Conservation (phyloP, 2,797 vertebrate genomes). For the Falco naumanni region DNA sequence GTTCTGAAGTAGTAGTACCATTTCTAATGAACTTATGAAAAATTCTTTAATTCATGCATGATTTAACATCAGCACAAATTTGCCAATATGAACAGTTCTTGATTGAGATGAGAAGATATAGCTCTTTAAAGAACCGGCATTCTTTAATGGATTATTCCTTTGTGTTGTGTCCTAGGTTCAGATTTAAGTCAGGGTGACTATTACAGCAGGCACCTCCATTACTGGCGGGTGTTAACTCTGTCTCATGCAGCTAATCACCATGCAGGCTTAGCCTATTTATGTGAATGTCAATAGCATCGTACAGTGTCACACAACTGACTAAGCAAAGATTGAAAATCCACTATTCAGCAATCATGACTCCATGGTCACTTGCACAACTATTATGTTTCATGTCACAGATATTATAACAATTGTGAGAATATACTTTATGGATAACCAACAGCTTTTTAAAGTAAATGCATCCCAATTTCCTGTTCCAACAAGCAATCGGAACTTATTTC, state of each 20-base stretch:
- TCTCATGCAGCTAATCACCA: neutral
- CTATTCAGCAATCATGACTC: neutral
- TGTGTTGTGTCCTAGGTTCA: constrained; percentile 16
- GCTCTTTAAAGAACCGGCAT: neutral
- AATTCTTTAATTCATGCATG: neutral
- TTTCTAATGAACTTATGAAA: neutral
- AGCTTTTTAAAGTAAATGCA: constrained; percentile 9
- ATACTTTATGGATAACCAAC: neutral
- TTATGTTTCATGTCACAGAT: neutral
- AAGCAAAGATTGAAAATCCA: constrained; percentile 36
- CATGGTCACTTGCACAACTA: constrained; percentile 25
- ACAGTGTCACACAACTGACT: constrained; percentile 20
- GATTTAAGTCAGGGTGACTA: constrained; percentile 33
- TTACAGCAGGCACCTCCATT: neutral
- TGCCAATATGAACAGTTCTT: neutral
- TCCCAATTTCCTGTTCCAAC: neutral
- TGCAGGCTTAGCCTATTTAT: constrained; percentile 15
- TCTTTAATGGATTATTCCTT: constrained; percentile 35
- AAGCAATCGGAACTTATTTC: constrained; percentile 10
- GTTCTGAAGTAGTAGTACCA: neutral
- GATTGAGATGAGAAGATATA: neutral
- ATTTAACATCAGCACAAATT: neutral
- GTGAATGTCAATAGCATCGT: neutral
- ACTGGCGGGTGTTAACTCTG: constrained; percentile 4
- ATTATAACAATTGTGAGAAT: neutral